A percentile compares a stretch with the other conserved stretches of the same genome.
phyloP scores from a whole-genome alignment of 2,797 vertebrate genomes.

The Takifugu ocellatus region DNA sequence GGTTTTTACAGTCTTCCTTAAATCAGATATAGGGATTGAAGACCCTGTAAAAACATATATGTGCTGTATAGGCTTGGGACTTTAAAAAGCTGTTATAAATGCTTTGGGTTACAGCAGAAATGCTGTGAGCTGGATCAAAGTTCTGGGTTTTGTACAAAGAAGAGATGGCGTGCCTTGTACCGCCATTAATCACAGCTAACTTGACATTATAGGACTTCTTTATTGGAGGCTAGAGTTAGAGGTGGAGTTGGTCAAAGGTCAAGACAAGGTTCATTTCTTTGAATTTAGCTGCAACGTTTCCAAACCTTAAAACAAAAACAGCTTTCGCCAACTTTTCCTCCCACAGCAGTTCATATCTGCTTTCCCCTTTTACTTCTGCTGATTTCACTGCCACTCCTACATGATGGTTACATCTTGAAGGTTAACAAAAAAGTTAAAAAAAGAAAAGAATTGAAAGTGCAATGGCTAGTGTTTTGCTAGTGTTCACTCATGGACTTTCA shows the following conservation, averaged over 20 bases:
- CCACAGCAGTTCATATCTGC: not conserved
- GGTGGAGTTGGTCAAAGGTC: conserved; percentile 39
- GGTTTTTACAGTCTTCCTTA: conserved; percentile 13
- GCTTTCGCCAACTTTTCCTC: not conserved
- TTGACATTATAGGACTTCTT: conserved; percentile 60
- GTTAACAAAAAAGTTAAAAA: not conserved
- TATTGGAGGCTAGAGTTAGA: conserved; percentile 58
- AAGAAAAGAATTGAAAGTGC: not conserved
- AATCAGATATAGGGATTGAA: conserved; percentile 14
- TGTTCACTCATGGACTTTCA: conserved; percentile 33
- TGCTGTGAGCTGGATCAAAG: conserved; percentile 28
- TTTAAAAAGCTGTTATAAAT: conserved; percentile 38
- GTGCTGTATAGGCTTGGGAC: not conserved
- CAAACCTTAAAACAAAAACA: conserved; percentile 13
- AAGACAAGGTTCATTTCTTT: conserved; percentile 38
- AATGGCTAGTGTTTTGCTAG: conserved; percentile 62
- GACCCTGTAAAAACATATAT: conserved; percentile 3
- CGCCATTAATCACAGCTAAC: conserved; percentile 66
- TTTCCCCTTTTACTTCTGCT: not conserved
- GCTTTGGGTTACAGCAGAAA: conserved; percentile 39
- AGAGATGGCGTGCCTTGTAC: conserved; percentile 50
- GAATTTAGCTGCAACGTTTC: conserved; percentile 25
- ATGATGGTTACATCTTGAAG: not conserved
- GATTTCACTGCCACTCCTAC: not conserved
- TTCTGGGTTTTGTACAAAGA: conserved; percentile 54